These are phyloP conservation scores for Tetragnatha versicolor DNA, from an alignment of 1,140 invertebrate species.

Conservation along the genomic window DNA sequence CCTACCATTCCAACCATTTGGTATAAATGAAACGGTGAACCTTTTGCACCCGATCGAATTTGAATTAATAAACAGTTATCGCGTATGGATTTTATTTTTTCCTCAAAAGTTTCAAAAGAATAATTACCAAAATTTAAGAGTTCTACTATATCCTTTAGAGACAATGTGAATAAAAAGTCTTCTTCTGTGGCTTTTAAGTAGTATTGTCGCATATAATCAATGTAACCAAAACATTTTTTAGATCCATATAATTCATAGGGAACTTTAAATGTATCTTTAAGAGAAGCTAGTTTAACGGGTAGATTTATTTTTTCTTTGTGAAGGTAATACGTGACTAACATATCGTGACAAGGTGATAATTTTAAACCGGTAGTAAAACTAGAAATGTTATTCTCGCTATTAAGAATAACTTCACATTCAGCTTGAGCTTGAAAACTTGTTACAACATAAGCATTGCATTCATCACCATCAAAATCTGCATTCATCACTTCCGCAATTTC, in stretches of 20 bases:
- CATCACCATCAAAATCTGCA: constrained; percentile 37
- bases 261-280: constrained; percentile 11
- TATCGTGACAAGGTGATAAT: constrained; percentile 15
- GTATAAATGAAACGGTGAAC: constrained; percentile 15
- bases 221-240: neutral
- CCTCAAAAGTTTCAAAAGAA: neutral
- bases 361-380: constrained; percentile 30
- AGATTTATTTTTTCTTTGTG: constrained; percentile 1
- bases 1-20: constrained; percentile 14
- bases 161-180: neutral
- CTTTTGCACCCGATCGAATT: constrained; percentile 11
- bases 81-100: neutral
- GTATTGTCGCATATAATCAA: neutral
- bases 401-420: neutral
- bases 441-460: neutral
- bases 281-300: neutral
- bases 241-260: constrained; percentile 23
- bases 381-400: neutral
- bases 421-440: constrained; percentile 7
- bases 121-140: neutral
- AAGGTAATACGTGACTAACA: constrained; percentile 1
- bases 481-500: constrained; percentile 28
- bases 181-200: neutral
- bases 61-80: neutral
- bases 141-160: neutral